Base-by-base conservation (phyloP, 2,797 vertebrate species). In the Cuniculus paca region DNA sequence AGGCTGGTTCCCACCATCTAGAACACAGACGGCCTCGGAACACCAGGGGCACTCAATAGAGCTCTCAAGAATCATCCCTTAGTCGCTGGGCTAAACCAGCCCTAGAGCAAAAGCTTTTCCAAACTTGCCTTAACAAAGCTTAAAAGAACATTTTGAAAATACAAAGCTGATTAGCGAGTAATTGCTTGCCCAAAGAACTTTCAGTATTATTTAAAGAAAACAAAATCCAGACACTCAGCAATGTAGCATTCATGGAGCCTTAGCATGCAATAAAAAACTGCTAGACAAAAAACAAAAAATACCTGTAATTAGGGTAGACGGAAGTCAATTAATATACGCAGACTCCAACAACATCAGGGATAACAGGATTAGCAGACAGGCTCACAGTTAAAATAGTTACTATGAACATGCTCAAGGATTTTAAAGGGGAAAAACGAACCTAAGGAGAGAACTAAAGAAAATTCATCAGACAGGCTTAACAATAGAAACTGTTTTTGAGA, bases 121-220 rank as follows among this genome's bases (percentile, higher is more conserved):
- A 96, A 95, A 78, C 31, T 61, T 56, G 11, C 61, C 36, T 85
- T 78, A 63, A 88, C 34, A 92, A 74, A 84, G 28, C 16, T 89
- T 85, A 93, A 82, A 95, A 78, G 45, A 75, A 96, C 86, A 31
- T 52, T 75, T 45, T 81, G 36, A 90, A 86, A 91, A 83, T 82
- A 87, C 48, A 75, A 90, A 84, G 34, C 61, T 72, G 77, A 63
- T 74, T 70, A 83, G 60, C 26, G 90, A 58, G 20, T 74, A 92
- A 94, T n/a, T 74, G 90, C 28, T n/a, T 74, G 58, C 72, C 79
- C 74, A 80, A 95, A 90, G 74, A 86, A 93, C 77, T 78, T 95
- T 91, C 54, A 22, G 4, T 60, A 45, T 87, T 78, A 75, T 81
- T 75, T 95, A 74, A 95, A 79, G 61, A 88, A 19, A 93, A 82